A percentile compares a stretch with the other conserved stretches of the same genome.
Evolutionary conservation across 2,888 invertebrate species (phyloP).

Genomic region (Seira sanloemensis): DNA sequence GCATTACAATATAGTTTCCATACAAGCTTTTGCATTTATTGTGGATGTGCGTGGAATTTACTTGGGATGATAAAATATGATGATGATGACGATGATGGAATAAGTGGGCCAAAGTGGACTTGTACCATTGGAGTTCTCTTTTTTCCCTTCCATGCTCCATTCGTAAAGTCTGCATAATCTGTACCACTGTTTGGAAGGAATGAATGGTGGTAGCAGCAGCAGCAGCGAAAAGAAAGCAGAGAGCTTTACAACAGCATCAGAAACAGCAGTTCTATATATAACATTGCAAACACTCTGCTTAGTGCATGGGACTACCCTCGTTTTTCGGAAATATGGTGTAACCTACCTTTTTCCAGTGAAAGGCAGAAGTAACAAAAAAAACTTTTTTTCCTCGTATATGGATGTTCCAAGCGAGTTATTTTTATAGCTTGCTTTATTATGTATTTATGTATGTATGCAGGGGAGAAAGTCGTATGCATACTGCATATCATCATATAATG

Average conservation of each 20-base stretch:
- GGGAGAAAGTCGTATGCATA: slow-evolving; percentile 17
- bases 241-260: not conserved
- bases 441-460: not conserved
- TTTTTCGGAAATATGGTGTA: not conserved
- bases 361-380: not conserved
- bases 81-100: slow-evolving; percentile 53
- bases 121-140: slow-evolving; percentile 36
- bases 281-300: not conserved
- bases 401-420: not conserved
- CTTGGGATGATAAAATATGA: slow-evolving; percentile 33
- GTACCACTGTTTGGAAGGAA: not conserved
- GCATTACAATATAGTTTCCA: not conserved
- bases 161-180: slow-evolving; percentile 41
- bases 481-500: slow-evolving; percentile 21
- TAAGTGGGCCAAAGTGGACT: slow-evolving; percentile 61
- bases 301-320: not conserved
- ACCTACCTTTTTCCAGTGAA: too few species aligned
- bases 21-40: not conserved
- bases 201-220: slow-evolving; percentile 1
- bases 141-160: not conserved
- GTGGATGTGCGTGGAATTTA: slow-evolving; percentile 54
- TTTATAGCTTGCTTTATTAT: not conserved
- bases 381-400: not conserved
- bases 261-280: not conserved
- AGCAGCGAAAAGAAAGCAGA: slow-evolving; percentile 5